Conservation (phyloP, 1,140 invertebrate species). For the Heterodera carotae region DNA sequence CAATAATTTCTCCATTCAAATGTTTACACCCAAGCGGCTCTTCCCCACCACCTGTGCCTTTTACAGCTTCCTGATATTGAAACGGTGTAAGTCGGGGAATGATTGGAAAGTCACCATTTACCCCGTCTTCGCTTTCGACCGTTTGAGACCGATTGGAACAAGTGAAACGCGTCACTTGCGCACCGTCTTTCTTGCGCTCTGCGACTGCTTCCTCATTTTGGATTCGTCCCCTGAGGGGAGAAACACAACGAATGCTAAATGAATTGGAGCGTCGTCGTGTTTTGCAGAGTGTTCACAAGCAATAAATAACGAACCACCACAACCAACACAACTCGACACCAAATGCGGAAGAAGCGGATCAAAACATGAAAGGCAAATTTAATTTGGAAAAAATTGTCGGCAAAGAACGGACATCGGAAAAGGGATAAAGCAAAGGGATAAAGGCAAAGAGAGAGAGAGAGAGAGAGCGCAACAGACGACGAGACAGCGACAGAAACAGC, state of each 20-base stretch:
- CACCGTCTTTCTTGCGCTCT: slow-evolving; percentile 26
- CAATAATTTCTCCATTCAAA: slow-evolving; percentile 44
- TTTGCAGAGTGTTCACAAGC: not conserved
- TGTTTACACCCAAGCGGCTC: slow-evolving; percentile 40
- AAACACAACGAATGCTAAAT: slow-evolving; percentile 64
- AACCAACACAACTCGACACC: slow-evolving; percentile 25
- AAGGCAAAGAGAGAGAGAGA: too few relatives aligned
- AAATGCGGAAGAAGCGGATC: slow-evolving; percentile 28
- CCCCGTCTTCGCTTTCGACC: slow-evolving; percentile 49
- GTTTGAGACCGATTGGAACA: slow-evolving; percentile 56
- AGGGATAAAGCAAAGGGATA: too few relatives aligned
- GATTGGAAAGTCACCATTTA: not conserved
- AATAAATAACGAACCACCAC: not conserved
- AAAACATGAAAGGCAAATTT: not conserved
- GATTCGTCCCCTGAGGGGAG: slow-evolving; percentile 43
- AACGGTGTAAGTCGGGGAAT: not conserved
- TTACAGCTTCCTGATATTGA: not conserved
- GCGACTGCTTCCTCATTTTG: slow-evolving; percentile 24
- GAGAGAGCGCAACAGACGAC: too few relatives aligned
- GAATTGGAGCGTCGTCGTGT: too few relatives aligned
- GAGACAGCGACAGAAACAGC: not conserved
- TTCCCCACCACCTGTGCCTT: not conserved
- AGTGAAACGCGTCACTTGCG: slow-evolving; percentile 54
- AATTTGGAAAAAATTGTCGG: too few relatives aligned
- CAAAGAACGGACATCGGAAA: too few relatives aligned